A percentile compares a stretch with the other conserved stretches of the same genome.
Conservation (phyloP, 2,888 invertebrate species). For the Drosophila formosana region DNA sequence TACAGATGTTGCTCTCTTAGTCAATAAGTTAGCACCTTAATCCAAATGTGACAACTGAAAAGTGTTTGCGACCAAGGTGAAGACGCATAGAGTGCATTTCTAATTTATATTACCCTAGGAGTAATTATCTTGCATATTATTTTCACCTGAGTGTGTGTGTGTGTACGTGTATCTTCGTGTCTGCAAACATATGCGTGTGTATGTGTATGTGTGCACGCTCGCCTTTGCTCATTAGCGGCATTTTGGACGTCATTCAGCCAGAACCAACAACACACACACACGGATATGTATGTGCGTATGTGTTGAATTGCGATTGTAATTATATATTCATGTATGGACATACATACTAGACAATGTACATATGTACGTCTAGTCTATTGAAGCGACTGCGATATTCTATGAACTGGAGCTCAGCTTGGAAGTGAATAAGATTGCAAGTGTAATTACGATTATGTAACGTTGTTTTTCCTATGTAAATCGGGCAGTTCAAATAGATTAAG, state of each 20-base stretch:
- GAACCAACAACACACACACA: slow-evolving; percentile 23
- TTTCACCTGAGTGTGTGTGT: slow-evolving; percentile 32
- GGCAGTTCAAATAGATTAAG: slow-evolving; percentile 17
- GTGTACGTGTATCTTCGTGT: slow-evolving; percentile 35
- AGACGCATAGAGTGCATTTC: slow-evolving; percentile 4
- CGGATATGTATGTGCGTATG: background rate
- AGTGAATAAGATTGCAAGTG: slow-evolving; percentile 1
- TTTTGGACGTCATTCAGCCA: slow-evolving; percentile 63
- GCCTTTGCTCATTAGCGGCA: slow-evolving; percentile 64
- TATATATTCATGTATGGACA: background rate
- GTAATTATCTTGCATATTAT: slow-evolving; percentile 17
- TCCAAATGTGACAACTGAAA: background rate
- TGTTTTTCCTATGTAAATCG: slow-evolving; percentile 32
- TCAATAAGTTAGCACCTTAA: background rate
- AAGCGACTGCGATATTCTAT: slow-evolving; percentile 7
- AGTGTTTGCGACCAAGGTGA: slow-evolving; percentile 9
- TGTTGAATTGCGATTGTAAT: slow-evolving; percentile 1
- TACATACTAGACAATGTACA: no score
- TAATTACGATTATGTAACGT: slow-evolving; percentile 32
- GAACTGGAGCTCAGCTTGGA: background rate
- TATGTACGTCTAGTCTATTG: slow-evolving; percentile 1
- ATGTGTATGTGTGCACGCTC: slow-evolving; percentile 24
- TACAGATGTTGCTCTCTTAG: background rate
- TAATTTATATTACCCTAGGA: slow-evolving; percentile 27
- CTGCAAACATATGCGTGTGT: slow-evolving; percentile 22